Evolutionary conservation across 2,888 invertebrate species (phyloP).

Genomic region (Pyrgus malvae): DNA sequence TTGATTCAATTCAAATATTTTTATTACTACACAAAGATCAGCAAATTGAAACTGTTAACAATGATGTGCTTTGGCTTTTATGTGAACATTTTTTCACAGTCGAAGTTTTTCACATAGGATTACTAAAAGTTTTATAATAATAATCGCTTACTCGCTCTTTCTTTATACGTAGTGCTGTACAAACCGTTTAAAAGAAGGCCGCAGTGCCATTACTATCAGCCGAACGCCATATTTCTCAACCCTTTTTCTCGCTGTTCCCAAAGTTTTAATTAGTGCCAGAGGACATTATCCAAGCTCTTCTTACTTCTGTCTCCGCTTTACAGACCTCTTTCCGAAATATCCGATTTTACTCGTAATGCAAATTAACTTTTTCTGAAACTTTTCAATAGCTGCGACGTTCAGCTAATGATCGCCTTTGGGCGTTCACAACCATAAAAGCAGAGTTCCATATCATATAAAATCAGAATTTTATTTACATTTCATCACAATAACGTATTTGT

Average conservation of each 20-base stretch:
- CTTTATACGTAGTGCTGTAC: background rate
- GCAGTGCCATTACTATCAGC: slow-evolving; percentile 68
- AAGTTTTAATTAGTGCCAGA: slow-evolving; percentile 81
- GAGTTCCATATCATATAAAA: background rate
- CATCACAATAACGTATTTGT: no score
- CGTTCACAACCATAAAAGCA: background rate
- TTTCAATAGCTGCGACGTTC: slow-evolving; percentile 23
- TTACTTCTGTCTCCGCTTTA: slow-evolving; percentile 56
- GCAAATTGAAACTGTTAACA: no score
- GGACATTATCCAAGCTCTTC: slow-evolving; percentile 74
- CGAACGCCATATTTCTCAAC: slow-evolving; percentile 74
- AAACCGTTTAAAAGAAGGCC: slow-evolving; percentile 54
- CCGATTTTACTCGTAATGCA: slow-evolving; percentile 54
- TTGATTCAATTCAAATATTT: no score
- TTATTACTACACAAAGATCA: no score
- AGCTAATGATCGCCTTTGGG: slow-evolving; percentile 24
- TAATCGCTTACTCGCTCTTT: background rate
- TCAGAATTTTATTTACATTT: no score
- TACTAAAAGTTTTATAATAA: no score
- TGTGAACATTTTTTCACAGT: no score
- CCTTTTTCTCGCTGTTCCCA: slow-evolving; percentile 71
- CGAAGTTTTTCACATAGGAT: no score
- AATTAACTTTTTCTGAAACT: slow-evolving; percentile 35
- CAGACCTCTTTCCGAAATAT: slow-evolving; percentile 57
- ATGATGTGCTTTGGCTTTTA: no score